A percentile compares a stretch with the other conserved stretches of the same genome.
Conservation (phyloP, 2,113 vertebrate genomes). For the Jacana jacana region DNA sequence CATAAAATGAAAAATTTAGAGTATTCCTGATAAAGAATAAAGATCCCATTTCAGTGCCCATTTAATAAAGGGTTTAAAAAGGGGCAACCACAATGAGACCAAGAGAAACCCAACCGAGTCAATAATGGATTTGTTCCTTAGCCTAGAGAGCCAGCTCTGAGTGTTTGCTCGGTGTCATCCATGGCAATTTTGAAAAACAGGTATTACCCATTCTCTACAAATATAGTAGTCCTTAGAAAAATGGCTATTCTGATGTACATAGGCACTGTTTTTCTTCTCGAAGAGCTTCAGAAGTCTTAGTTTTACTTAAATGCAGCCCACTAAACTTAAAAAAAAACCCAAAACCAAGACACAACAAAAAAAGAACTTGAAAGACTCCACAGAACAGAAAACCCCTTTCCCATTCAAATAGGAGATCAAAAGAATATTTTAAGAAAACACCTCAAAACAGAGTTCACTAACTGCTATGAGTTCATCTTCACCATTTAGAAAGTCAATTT, state of each 20-base stretch:
- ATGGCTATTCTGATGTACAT: not conserved
- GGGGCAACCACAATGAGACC: not conserved
- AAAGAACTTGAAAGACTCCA: not conserved
- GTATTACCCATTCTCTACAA: not conserved
- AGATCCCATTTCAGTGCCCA: not conserved
- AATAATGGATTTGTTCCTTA: not conserved
- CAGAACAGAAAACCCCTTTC: not conserved
- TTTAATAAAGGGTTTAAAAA: not conserved
- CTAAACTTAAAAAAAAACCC: not conserved
- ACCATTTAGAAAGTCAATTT: not conserved
- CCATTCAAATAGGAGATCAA: not conserved
- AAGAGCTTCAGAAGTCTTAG: not conserved
- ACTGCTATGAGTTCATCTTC: not conserved
- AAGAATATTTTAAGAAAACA: not conserved
- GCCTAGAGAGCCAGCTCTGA: not conserved
- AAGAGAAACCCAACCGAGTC: not conserved
- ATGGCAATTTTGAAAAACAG: not conserved
- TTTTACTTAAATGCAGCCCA: not conserved
- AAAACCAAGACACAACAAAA: too few species aligned
- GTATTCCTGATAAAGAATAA: not conserved
- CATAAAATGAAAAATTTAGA: not conserved
- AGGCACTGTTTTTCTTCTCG: not conserved
- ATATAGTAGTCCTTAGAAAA: not conserved
- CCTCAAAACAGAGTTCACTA: not conserved
- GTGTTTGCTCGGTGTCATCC: not conserved